Conservation (phyloP, 2,113 vertebrate genomes). For the Climacteris rufus region DNA sequence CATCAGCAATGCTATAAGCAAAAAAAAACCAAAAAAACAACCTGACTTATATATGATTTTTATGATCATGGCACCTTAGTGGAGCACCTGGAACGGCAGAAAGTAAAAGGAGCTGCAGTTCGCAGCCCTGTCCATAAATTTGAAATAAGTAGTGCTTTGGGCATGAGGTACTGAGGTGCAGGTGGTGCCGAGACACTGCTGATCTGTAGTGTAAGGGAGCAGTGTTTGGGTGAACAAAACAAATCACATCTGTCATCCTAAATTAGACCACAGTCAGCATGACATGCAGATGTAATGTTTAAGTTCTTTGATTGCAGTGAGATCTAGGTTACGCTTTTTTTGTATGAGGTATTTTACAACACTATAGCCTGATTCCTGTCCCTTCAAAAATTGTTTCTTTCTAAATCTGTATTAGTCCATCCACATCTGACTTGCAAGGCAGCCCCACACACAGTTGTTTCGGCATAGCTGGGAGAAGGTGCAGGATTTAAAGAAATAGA, state of each 20-base stretch:
- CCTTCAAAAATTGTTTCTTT: background rate
- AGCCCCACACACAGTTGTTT: background rate
- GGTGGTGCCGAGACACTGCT: background rate
- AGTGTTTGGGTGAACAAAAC: background rate
- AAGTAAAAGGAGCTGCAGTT: background rate
- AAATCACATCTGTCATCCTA: background rate
- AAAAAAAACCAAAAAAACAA: background rate
- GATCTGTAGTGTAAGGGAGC: background rate
- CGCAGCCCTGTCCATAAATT: background rate
- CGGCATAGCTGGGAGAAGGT: background rate
- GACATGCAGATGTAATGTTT: background rate
- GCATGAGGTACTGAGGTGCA: background rate
- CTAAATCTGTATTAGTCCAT: background rate
- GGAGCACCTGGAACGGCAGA: background rate
- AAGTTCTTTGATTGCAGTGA: background rate
- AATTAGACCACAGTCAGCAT: background rate
- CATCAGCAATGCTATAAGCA: background rate
- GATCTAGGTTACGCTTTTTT: background rate
- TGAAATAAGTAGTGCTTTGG: background rate
- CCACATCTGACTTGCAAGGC: background rate
- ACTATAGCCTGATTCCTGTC: background rate
- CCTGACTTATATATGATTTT: background rate
- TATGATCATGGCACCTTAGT: background rate
- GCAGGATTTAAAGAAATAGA: background rate
- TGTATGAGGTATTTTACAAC: background rate